These are phyloP conservation scores for Telmatherina bonti DNA, from an alignment of 2,797 vertebrate species.

Conservation along the genomic window DNA sequence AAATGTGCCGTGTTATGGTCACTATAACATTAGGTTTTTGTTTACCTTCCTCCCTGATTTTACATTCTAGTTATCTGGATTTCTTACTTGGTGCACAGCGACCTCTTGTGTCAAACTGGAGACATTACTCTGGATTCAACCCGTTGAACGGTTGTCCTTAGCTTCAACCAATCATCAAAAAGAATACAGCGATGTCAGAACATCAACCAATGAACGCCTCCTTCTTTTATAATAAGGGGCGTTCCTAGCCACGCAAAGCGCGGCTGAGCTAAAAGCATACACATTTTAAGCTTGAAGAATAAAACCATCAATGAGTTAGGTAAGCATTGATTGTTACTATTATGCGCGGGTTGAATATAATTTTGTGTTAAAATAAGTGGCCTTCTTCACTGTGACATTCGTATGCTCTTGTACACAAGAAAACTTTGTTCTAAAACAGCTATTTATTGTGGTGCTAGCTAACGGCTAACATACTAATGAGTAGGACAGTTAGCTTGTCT, in stretches of 20 bases:
- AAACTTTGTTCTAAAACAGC: background rate
- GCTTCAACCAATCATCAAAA: background rate
- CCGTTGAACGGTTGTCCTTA: no score
- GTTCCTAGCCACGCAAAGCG: slow-evolving; percentile 17
- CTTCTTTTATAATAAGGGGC: slow-evolving; percentile 42
- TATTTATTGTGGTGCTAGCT: slow-evolving; percentile 29
- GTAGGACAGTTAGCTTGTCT: background rate
- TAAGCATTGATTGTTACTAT: background rate
- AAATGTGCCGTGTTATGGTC: background rate
- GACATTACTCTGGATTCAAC: background rate
- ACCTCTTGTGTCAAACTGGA: background rate
- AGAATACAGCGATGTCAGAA: background rate
- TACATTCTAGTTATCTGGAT: background rate
- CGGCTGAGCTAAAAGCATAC: slow-evolving; percentile 10
- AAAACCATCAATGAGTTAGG: slow-evolving; percentile 22
- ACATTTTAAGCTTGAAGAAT: slow-evolving; percentile 13
- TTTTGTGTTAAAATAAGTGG: fast-evolving
- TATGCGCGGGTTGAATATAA: background rate
- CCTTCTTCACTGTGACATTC: background rate
- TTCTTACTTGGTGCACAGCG: background rate
- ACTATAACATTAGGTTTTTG: background rate
- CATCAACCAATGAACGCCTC: slow-evolving; percentile 59
- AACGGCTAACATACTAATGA: slow-evolving; percentile 48
- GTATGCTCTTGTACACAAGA: background rate
- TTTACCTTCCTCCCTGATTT: background rate